Base-by-base conservation (phyloP, 2,113 vertebrate genomes). In the Notarius lentiginosus region DNA sequence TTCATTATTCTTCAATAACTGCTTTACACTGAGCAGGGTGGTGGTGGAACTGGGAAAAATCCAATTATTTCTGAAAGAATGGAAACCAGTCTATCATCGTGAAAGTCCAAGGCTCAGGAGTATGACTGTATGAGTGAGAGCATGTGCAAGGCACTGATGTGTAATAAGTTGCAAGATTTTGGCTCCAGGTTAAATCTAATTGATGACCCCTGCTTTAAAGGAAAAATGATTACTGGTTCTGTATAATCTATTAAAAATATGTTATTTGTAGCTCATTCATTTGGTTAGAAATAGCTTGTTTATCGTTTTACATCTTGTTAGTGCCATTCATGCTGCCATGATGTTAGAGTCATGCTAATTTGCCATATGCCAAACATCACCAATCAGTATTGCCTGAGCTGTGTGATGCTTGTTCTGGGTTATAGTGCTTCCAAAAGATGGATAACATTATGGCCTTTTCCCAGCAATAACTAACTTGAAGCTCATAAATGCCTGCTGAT, bases 381-480 rank as follows among this genome's bases (percentile, higher is more conserved):
- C 11, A 81, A 24, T 81, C 30, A 81, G 56, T 20, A 60, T 34
- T 14, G 27, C 51, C 51, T 61, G 27, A 81, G 5, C 20, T 41
- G 18, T 61, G 15, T 18, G 30, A 22, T 14, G 79, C 30, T 81
- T 30, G 34, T 81, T 81, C 27, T 61, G 9, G 56, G 79, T 24
- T 61, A 41, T 24, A 24, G 56, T 61, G 30, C 56, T 81, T 12
- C 14, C 53, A 61, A 81, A 47, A 61, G 9, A 18, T 12, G 20
- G 58, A 61, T 41, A 61, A 80, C 30, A 41, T 22, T 41, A 81
- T 81, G 79, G 79, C 30, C 2, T 61, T 81, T 61, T 47, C 34
- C 79, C 56, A 60, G 47, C 30, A 61, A 61, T 81, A 81, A 81
- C 79, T 61, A 61, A 47, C 79, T 61, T 60, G 18, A 61, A 81